These are phyloP conservation scores for Andrena chrysosceles DNA, from an alignment of 2,888 invertebrate genomes.

Conservation along the genomic window DNA sequence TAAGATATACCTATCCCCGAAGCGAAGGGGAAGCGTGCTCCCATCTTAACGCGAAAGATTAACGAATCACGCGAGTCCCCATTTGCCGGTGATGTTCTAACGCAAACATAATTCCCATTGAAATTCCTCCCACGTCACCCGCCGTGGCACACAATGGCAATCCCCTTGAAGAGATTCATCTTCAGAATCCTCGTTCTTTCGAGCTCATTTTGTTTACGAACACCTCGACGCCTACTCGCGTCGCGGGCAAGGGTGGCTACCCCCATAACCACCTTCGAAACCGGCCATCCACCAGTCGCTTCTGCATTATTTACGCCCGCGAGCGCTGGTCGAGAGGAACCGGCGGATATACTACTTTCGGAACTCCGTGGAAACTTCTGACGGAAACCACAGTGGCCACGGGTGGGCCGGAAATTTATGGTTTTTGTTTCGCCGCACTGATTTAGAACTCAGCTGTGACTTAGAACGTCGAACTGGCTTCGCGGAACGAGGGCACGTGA, in stretches of 20 bases:
- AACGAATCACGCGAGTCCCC: too few relatives aligned
- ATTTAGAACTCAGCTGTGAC: slow-evolving; percentile 74
- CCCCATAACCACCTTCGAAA: slow-evolving; percentile 29
- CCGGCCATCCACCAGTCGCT: slow-evolving; percentile 15
- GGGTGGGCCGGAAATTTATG: slow-evolving; percentile 83
- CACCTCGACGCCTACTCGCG: slow-evolving; percentile 22
- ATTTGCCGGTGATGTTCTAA: too few relatives aligned
- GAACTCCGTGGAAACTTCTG: slow-evolving; percentile 82
- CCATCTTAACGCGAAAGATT: too few relatives aligned
- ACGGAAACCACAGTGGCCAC: slow-evolving; percentile 81
- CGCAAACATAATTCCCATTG: neutral
- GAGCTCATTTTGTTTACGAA: slow-evolving; percentile 45
- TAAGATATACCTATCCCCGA: too few relatives aligned
- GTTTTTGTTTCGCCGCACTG: slow-evolving; percentile 82
- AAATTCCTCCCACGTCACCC: neutral
- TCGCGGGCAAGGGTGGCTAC: slow-evolving; percentile 40
- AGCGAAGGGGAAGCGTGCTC: too few relatives aligned
- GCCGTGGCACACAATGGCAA: neutral
- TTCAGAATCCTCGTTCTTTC: slow-evolving; percentile 1
- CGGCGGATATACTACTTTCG: slow-evolving; percentile 82
- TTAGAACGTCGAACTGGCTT: slow-evolving; percentile 19
- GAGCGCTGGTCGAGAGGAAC: slow-evolving; percentile 60
- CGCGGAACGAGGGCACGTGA: neutral
- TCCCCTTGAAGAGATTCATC: neutral
- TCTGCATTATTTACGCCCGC: slow-evolving; percentile 79